These are phyloP conservation scores for Hippopotamus amphibius DNA, from an alignment of 2,113 vertebrate genomes.

Conservation along the genomic window DNA sequence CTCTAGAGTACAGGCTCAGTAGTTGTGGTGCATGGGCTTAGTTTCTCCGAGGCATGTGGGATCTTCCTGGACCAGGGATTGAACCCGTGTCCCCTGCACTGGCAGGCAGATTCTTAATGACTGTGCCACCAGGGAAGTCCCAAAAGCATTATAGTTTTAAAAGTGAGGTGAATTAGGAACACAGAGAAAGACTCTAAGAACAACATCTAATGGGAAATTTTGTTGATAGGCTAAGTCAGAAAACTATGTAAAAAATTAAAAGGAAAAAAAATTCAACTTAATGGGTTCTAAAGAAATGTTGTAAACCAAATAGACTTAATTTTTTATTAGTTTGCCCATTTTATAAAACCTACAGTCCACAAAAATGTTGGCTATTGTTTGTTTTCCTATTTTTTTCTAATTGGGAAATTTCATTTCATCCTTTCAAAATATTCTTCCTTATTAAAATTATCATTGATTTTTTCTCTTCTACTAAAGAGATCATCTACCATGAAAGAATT, in stretches of 20 bases:
- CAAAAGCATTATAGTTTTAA: neutral
- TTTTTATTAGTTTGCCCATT: neutral
- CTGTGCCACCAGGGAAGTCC: no score
- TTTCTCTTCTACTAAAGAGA: neutral
- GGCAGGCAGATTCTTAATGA: no score
- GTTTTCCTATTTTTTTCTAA: neutral
- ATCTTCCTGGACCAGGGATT: no score
- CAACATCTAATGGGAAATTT: neutral
- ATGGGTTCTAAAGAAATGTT: neutral
- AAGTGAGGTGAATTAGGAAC: constrained; percentile 36
- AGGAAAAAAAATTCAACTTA: neutral
- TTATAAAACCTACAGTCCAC: neutral
- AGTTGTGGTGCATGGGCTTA: no score
- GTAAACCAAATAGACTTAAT: neutral
- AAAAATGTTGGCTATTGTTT: neutral
- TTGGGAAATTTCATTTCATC: neutral
- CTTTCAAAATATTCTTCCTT: neutral
- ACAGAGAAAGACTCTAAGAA: constrained; percentile 53
- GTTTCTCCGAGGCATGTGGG: no score
- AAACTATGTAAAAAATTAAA: neutral
- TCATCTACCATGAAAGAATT: neutral
- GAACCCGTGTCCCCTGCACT: no score
- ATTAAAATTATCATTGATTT: neutral
- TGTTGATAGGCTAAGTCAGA: neutral
- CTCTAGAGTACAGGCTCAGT: no score